A percentile compares a stretch with the other conserved stretches of the same genome.
phyloP scores from a whole-genome alignment of 1,140 invertebrate species.

The Mycetomoellerius zeteki region DNA sequence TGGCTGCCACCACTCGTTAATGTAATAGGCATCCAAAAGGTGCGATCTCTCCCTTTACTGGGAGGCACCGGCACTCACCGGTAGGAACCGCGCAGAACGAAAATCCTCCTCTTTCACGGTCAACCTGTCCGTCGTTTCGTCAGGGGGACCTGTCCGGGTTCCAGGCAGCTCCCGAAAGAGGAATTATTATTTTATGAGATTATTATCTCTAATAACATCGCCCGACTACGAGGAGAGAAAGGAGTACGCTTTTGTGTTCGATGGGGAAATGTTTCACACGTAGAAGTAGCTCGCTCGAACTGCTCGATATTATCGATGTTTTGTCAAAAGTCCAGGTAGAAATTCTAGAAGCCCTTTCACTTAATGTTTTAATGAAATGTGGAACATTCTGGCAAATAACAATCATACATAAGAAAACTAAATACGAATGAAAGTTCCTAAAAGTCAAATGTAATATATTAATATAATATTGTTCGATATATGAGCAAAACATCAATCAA shows the following conservation, averaged over 20 bases:
- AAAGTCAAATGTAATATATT: neutral
- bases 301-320: slow-evolving; percentile 57
- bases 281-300: slow-evolving; percentile 37
- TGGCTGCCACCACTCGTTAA: slow-evolving; percentile 84
- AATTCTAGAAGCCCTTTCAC: slow-evolving; percentile 34
- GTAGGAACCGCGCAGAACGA: slow-evolving; percentile 72
- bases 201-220: slow-evolving; percentile 86
- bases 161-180: slow-evolving; percentile 67
- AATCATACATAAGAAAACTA: neutral
- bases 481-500: neutral
- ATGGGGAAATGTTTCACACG: slow-evolving; percentile 51
- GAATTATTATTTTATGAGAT: slow-evolving; percentile 86
- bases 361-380: slow-evolving; percentile 5
- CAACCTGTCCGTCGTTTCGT: slow-evolving; percentile 67
- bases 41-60: slow-evolving; percentile 77
- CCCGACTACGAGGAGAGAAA: slow-evolving; percentile 45
- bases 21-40: slow-evolving; percentile 84
- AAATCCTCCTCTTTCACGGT: slow-evolving; percentile 71
- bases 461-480: neutral
- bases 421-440: neutral
- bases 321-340: slow-evolving; percentile 50
- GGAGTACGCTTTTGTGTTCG: slow-evolving; percentile 59
- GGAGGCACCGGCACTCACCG: slow-evolving; percentile 65
- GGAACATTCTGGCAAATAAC: neutral
- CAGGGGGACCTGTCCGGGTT: slow-evolving; percentile 69